phyloP scores from a whole-genome alignment of 1,140 invertebrate genomes.

The Gryllus bimaculatus region DNA sequence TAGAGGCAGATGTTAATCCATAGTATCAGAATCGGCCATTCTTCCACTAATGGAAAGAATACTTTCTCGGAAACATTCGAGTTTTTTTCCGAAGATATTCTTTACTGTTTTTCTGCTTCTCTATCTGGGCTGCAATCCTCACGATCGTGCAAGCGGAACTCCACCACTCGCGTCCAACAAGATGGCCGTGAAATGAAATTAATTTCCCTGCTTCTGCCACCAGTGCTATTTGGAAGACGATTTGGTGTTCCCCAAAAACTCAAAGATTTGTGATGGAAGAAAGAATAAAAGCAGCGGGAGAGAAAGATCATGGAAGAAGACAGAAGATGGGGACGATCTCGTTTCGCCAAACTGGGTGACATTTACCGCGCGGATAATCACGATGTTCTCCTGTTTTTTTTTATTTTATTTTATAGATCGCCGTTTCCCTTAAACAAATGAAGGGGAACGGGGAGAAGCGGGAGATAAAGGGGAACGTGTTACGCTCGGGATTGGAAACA shows the following conservation, averaged over 20 bases:
- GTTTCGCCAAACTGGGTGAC: neutral
- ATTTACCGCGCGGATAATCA: neutral
- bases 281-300: neutral
- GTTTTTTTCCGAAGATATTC: neutral
- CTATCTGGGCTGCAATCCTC: neutral
- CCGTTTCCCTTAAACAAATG: neutral
- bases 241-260: neutral
- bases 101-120: neutral
- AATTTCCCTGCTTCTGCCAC: neutral
- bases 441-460: neutral
- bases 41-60: slow-evolving; percentile 1
- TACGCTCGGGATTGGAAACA: neutral
- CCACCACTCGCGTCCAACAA: neutral
- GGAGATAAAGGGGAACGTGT: neutral
- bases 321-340: neutral
- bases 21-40: neutral
- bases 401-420: neutral
- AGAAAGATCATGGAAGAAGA: neutral
- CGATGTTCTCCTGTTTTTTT: neutral
- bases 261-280: neutral
- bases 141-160: neutral
- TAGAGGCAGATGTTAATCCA: neutral
- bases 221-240: neutral
- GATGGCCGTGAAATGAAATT: neutral
- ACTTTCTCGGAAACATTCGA: neutral